A percentile compares a stretch with the other conserved stretches of the same genome.
These are phyloP conservation scores for Pungitius pungitius DNA, from an alignment of 2,113 vertebrate species.

Conservation along the genomic window DNA sequence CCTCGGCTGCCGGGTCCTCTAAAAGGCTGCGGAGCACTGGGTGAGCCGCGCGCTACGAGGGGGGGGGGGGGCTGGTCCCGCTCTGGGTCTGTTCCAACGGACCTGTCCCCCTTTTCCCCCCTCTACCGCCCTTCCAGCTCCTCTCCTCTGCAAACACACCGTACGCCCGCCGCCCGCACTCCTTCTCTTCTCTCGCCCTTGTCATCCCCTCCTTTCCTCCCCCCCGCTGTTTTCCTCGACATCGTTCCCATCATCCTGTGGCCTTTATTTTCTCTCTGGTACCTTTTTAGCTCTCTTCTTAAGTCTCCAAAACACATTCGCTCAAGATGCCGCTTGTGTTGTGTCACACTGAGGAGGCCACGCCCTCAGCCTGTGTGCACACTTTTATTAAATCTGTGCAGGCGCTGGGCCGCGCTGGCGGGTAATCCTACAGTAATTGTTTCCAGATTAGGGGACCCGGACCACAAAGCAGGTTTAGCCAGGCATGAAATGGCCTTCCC, in stretches of 20 bases:
- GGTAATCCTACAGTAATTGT: constrained; percentile 86
- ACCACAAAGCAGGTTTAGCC: constrained; percentile 82
- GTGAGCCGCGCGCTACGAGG: constrained; percentile 37
- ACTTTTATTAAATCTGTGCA: constrained; percentile 84
- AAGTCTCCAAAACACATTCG: constrained; percentile 80
- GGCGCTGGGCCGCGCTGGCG: constrained; percentile 72
- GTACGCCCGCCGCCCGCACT: neutral
- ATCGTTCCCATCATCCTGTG: constrained; percentile 66
- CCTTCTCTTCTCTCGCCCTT: constrained; percentile 21
- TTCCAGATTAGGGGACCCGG: constrained; percentile 82
- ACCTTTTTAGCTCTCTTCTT: constrained; percentile 64
- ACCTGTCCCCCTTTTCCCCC: constrained; percentile 41
- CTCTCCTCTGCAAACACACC: constrained; percentile 43
- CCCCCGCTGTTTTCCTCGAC: constrained; percentile 51
- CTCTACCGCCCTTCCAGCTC: constrained; percentile 31
- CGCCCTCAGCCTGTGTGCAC: constrained; percentile 86
- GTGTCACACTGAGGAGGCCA: constrained; percentile 76
- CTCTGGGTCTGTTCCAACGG: constrained; percentile 54
- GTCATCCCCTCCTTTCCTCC: constrained; percentile 29
- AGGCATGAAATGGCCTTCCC: constrained; percentile 84
- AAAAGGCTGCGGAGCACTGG: constrained; percentile 80
- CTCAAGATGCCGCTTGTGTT: constrained; percentile 73
- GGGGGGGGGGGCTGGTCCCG: constrained; percentile 42
- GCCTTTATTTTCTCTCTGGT: constrained; percentile 77
- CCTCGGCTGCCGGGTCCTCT: constrained; percentile 78